phyloP scores from a whole-genome alignment of 2,797 vertebrate genomes.

The Microcaecilia unicolor region DNA sequence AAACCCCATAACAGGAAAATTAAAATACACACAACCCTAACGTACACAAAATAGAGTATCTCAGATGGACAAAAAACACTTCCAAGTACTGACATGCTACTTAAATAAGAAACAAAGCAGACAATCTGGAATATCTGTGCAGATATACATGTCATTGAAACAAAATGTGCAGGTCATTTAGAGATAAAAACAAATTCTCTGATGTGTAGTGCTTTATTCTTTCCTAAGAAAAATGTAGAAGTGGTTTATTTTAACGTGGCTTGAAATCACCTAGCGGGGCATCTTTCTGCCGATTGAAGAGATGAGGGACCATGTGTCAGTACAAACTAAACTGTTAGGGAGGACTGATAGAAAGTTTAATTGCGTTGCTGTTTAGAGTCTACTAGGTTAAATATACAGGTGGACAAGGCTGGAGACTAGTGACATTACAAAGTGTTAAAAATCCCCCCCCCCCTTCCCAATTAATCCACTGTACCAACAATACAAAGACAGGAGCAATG shows the following conservation, averaged over 20 bases:
- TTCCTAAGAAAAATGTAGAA: not conserved
- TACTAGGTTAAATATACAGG: too few relatives aligned
- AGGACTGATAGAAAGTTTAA: too few relatives aligned
- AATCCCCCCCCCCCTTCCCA: too few relatives aligned
- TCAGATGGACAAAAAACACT: constrained; percentile 23
- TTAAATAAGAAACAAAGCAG: constrained; percentile 27
- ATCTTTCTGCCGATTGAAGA: too few relatives aligned
- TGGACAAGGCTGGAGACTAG: too few relatives aligned
- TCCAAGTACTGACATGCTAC: constrained; percentile 28
- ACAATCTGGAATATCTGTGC: constrained; percentile 19
- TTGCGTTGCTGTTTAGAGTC: too few relatives aligned
- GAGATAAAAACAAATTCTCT: constrained; percentile 14
- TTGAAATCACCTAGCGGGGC: constrained; percentile 25
- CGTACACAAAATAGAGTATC: constrained; percentile 42
- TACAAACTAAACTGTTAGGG: too few relatives aligned
- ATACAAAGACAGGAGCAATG: too few relatives aligned
- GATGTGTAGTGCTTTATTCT: constrained; percentile 17
- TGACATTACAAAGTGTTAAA: too few relatives aligned
- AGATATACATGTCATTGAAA: constrained; percentile 29
- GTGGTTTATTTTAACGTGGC: constrained; percentile 33
- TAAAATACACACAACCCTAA: constrained; percentile 18
- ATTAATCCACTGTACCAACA: too few relatives aligned
- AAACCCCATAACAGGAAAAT: constrained; percentile 13
- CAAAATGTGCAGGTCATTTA: constrained; percentile 5
- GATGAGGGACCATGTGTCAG: too few relatives aligned